Conservation (phyloP, 1,140 invertebrate genomes). For the Macrobrachium rosenbergii region DNA sequence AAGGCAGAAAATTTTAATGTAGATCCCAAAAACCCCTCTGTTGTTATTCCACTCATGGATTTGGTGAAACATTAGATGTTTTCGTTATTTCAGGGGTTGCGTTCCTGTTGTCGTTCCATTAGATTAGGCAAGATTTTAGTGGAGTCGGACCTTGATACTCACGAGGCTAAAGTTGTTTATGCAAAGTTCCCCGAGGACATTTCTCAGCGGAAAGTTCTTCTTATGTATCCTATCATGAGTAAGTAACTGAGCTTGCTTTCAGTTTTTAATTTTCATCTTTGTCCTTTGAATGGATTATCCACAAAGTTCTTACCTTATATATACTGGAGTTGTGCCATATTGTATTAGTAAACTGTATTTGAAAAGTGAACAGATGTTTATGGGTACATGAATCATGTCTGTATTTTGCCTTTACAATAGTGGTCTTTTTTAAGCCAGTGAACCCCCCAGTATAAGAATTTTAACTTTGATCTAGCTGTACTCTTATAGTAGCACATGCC, state of each 20-base stretch:
- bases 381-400: no score
- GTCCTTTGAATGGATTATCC: no score
- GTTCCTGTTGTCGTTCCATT: constrained; percentile 98
- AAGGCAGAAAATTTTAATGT: neutral
- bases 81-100: constrained; percentile 79
- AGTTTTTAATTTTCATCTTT: neutral
- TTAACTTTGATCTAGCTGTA: no score
- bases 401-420: no score
- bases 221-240: constrained; percentile 99
- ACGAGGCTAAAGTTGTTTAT: constrained; percentile 97
- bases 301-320: no score
- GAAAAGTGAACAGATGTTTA: no score
- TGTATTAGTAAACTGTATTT: no score
- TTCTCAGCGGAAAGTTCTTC: constrained; percentile 78
- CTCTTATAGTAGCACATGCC: no score
- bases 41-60: neutral
- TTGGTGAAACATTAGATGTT: neutral
- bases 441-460: no score
- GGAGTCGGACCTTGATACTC: constrained; percentile 96
- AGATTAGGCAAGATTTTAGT: constrained; percentile 98
- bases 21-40: neutral
- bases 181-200: constrained; percentile 98
- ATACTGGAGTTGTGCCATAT: no score
- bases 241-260: constrained; percentile 68
- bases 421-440: no score